Conservation (phyloP, 2,113 vertebrate species). For the Morone chrysops region DNA sequence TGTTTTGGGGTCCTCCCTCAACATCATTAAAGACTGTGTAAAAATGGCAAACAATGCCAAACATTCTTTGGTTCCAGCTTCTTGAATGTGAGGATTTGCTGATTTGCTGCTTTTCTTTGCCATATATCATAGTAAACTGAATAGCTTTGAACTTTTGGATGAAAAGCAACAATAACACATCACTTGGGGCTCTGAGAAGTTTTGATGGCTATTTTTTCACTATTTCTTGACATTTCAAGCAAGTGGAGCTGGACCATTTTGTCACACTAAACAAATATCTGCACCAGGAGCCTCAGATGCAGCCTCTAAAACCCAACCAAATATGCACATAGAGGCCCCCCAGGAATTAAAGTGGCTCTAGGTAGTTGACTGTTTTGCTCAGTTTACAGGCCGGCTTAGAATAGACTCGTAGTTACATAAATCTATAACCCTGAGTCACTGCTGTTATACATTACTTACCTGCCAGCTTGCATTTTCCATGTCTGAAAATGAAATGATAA, state of each 20-base stretch:
- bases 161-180: no score
- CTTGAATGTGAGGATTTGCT: not conserved
- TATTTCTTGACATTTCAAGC: no score
- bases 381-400: not conserved
- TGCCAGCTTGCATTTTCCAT: constrained; percentile 11
- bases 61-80: not conserved
- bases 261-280: not conserved
- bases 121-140: not conserved
- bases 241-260: not conserved
- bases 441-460: not conserved
- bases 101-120: not conserved
- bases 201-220: no score
- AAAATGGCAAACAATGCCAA: not conserved
- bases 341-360: not conserved
- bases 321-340: not conserved
- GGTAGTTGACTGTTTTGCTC: not conserved
- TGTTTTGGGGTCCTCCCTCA: no score
- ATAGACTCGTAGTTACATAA: not conserved
- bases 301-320: not conserved
- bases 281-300: not conserved
- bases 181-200: no score
- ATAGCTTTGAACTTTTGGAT: not conserved
- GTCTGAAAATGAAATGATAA: constrained; percentile 20
- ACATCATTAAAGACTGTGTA: not conserved
- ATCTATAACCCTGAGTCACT: not conserved